These are phyloP conservation scores for Gavialis gangeticus DNA, from an alignment of 2,113 vertebrate species.

Conservation along the genomic window DNA sequence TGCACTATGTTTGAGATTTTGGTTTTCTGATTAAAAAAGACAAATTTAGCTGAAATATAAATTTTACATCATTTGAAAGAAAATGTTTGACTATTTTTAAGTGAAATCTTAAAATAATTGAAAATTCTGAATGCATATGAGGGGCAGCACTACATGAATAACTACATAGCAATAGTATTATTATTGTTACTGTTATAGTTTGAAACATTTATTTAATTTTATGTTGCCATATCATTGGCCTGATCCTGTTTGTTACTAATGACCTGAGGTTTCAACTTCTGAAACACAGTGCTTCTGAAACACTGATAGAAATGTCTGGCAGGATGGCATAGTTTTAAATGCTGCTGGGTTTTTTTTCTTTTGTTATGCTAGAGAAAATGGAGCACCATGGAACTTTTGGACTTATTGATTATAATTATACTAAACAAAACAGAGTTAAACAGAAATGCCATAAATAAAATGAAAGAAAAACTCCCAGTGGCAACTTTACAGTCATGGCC, in stretches of 20 bases:
- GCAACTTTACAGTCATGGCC: neutral
- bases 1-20: neutral
- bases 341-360: neutral
- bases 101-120: neutral
- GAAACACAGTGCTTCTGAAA: neutral
- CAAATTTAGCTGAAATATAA: neutral
- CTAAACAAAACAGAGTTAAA: neutral
- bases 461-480: neutral
- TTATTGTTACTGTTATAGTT: neutral
- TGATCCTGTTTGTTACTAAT: neutral
- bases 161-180: too few species aligned
- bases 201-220: neutral
- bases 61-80: neutral
- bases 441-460: neutral
- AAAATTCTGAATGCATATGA: neutral
- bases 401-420: neutral
- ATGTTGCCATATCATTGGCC: neutral
- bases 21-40: neutral
- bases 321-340: neutral
- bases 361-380: neutral
- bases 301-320: fast-evolving
- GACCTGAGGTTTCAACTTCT: neutral
- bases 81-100: neutral
- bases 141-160: neutral
- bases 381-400: neutral